Evolutionary conservation across 2,113 vertebrate species (phyloP).

Genomic region (Eublepharis macularius): DNA sequence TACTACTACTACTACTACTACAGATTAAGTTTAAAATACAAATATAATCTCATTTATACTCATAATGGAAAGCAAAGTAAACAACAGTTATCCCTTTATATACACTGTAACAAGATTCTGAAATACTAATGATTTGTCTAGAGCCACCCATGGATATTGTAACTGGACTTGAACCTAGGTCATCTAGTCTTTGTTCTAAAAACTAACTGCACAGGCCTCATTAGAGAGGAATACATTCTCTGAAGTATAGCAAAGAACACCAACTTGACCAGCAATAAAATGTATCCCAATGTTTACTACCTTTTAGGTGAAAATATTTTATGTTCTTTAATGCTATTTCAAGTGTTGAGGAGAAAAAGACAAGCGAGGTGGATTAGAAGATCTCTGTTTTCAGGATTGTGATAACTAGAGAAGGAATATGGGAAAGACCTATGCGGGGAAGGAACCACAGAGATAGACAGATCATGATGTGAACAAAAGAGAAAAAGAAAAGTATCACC

Average conservation of each 20-base stretch:
- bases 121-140: not conserved
- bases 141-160: not conserved
- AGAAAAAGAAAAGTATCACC: not conserved
- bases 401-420: not conserved
- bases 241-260: not conserved
- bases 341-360: not conserved
- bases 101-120: not conserved
- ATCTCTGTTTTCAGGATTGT: not conserved
- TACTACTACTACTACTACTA: not conserved
- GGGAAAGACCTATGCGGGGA: slow-evolving; percentile 7
- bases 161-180: not conserved
- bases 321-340: not conserved
- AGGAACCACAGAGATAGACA: not conserved
- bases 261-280: not conserved
- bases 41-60: not conserved
- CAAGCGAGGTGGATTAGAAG: slow-evolving; percentile 1
- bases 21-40: not conserved
- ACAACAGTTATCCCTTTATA: not conserved
- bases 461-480: slow-evolving; percentile 10
- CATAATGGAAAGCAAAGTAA: not conserved
- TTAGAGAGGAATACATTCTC: not conserved
- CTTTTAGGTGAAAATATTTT: not conserved
- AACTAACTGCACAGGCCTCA: not conserved
- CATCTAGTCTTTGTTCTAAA: not conserved
- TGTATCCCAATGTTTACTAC: not conserved